Percentiles rank a stretch among this genome's conserved stretches.
These are phyloP conservation scores for Podilymbus podiceps DNA, from an alignment of 2,113 vertebrate genomes.

Conservation along the genomic window DNA sequence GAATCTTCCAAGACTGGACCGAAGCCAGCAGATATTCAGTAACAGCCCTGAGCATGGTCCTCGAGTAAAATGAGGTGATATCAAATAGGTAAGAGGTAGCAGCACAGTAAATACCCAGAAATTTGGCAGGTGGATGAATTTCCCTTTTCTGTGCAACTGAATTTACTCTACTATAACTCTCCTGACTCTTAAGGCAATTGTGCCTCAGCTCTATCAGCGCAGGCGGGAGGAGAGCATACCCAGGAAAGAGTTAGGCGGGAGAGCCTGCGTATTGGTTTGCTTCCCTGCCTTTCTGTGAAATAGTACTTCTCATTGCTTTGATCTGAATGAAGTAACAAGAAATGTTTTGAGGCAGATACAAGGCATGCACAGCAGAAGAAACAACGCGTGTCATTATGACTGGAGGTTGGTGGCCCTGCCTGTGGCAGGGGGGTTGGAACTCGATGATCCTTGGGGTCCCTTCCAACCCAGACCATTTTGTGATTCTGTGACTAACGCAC, in stretches of 20 bases:
- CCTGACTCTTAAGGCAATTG: background rate
- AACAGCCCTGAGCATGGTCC: background rate
- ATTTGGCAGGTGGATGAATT: background rate
- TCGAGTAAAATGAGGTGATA: background rate
- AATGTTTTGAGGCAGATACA: background rate
- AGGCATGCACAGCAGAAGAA: background rate
- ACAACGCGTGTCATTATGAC: fast-evolving
- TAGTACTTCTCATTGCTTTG: background rate
- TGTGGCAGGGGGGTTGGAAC: too few relatives aligned
- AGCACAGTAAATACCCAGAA: background rate
- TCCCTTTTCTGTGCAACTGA: background rate
- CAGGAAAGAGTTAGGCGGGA: background rate
- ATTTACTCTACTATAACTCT: background rate
- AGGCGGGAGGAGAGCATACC: background rate
- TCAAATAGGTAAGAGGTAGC: background rate
- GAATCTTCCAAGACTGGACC: background rate
- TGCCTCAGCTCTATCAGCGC: background rate
- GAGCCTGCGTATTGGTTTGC: background rate
- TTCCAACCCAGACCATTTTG: too few relatives aligned
- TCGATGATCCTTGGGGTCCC: too few relatives aligned
- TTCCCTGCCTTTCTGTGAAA: background rate
- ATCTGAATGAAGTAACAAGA: background rate
- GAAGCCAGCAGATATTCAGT: background rate
- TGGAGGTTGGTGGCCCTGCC: too few relatives aligned
- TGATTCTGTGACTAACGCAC: fast-evolving